Percentiles rank a stretch among this genome's conserved stretches.
Evolutionary conservation across 1,140 invertebrate species (phyloP).

Genomic region (Zaprionus capensis): DNA sequence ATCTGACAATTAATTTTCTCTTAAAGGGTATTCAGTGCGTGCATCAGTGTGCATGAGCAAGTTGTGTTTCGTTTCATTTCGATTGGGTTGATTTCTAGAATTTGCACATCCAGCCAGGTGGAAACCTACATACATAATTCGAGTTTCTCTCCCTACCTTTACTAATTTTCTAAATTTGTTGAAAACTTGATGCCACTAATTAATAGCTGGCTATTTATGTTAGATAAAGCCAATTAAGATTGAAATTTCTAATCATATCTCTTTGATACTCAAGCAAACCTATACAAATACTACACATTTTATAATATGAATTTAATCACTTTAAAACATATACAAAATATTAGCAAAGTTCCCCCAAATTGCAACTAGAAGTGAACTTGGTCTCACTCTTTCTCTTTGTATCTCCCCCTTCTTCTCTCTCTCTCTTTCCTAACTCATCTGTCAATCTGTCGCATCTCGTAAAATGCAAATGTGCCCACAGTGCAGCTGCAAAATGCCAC

Average conservation of each 20-base stretch:
- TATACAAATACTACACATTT: no score
- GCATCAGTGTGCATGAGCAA: neutral
- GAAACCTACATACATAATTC: neutral
- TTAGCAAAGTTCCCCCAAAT: no score
- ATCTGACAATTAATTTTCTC: no score
- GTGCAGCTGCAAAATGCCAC: slow-evolving; percentile 44
- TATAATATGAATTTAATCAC: no score
- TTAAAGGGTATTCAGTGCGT: neutral
- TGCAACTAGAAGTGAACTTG: neutral
- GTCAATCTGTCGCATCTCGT: slow-evolving; percentile 1
- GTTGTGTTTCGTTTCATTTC: neutral
- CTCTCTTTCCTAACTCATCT: neutral
- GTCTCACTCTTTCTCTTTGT: neutral
- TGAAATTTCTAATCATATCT: neutral
- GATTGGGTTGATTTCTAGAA: neutral
- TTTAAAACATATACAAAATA: no score
- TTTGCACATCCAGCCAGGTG: neutral
- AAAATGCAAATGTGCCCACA: slow-evolving; percentile 2
- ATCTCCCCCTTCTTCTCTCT: neutral
- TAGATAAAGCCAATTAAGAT: neutral
- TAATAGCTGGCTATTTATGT: neutral
- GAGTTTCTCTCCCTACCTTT: neutral
- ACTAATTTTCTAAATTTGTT: neutral
- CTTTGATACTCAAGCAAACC: no score
- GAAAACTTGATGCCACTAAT: slow-evolving; percentile 4